Evolutionary conservation across 2,113 vertebrate genomes (phyloP).

Genomic region (Rallus limicola): DNA sequence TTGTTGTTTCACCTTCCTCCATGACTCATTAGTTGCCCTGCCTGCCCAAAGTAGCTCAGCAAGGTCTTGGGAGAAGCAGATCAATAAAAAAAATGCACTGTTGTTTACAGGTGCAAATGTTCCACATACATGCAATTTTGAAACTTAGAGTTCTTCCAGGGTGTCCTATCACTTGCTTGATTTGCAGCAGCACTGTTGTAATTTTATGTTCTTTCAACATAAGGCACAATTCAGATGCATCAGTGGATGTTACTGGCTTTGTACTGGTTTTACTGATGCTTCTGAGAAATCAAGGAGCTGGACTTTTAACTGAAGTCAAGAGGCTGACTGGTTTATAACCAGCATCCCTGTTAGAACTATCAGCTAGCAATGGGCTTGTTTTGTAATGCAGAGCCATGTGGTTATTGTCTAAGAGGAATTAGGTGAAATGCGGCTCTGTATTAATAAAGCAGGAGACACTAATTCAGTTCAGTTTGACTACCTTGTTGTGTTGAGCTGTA

Average conservation of each 20-base stretch:
- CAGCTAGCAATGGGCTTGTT: neutral
- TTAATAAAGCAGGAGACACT: neutral
- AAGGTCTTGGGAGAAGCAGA: neutral
- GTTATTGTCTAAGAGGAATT: neutral
- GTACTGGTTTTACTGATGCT: neutral
- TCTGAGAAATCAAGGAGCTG: neutral
- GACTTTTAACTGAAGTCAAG: neutral
- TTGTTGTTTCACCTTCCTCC: neutral
- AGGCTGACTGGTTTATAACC: neutral
- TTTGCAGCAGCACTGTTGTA: neutral
- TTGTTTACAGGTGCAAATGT: neutral
- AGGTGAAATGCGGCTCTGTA: neutral
- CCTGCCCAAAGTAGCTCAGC: neutral
- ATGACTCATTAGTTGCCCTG: neutral
- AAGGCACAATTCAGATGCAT: neutral
- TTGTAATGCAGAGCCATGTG: neutral
- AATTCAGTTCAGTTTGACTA: neutral
- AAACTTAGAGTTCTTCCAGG: neutral
- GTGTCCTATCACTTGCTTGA: neutral
- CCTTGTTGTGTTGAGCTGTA: neutral
- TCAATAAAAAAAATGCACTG: neutral
- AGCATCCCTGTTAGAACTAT: neutral
- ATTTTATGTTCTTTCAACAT: neutral
- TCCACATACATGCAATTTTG: neutral
- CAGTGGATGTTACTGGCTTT: neutral